Evolutionary conservation across 2,888 invertebrate genomes (phyloP), one percentile per base, ranked within the genome.

Genomic region (Lysandra coridon): DNA sequence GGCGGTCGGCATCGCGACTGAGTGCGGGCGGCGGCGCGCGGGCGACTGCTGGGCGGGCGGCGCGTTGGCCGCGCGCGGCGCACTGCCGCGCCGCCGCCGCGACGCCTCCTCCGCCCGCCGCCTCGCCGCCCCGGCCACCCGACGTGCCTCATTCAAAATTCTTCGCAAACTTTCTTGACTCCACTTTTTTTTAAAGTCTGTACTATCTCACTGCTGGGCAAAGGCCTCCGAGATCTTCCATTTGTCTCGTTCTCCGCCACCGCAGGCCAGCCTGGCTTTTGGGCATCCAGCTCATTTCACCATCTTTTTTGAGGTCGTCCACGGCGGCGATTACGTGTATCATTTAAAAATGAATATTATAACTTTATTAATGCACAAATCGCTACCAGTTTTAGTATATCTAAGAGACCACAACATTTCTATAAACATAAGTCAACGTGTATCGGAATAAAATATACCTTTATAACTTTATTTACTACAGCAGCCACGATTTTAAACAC

Each of bases 21-120:
- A 84, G 85, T 73, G 86, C 85, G 85, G 86, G 87, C 85, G 85
- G 84, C 84, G 83, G 82, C 83, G 83, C 86, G 87, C 86, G 87
- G 85, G 86, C 87, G 87, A 89, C 87, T 86, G 90, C 90, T 88
- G 89, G 90, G 91, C 91, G 91, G 91, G 91, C 91, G 91, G 91
- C 92, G 91, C 91, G 88, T 86, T 91, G 95, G 93, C 94, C 95
- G 95, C 95, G 95, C 95, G 95, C 95, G 94, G 94, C 95, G 92
- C 94, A 94, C 92, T 92, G 92, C 89, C 91, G 91, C 90, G 86
- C 89, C 91, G 91, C 88, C 92, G 91, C 88, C 88, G 87, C 87
- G 84, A 86, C 84, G 86, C 85, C 85, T 86, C 86, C 86, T 85
- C 85, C 83, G 69, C 69, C 81, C 85, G 82, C 69, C 84, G 81